Percentiles rank a stretch among this genome's conserved stretches.
phyloP scores from a whole-genome alignment of 2,113 vertebrate species.

The Theristicus caerulescens region DNA sequence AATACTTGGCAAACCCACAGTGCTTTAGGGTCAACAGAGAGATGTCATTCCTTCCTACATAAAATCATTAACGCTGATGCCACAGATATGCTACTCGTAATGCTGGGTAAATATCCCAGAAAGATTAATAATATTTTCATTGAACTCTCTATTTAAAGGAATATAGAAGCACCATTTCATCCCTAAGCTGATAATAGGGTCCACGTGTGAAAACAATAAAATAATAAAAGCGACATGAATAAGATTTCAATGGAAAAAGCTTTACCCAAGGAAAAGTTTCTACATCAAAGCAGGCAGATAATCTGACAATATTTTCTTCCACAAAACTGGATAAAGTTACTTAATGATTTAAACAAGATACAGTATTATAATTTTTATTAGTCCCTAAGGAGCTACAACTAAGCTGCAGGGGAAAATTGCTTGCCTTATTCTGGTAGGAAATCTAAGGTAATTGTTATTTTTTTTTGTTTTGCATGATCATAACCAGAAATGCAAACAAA shows the following conservation, averaged over 20 bases:
- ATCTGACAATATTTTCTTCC: conserved; percentile 54
- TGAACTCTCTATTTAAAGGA: conserved; percentile 38
- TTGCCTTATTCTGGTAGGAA: not conserved
- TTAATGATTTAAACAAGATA: conserved; percentile 58
- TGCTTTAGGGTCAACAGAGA: conserved; percentile 29
- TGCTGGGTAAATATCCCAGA: conserved; percentile 54
- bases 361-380: conserved; percentile 44
- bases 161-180: conserved; percentile 44
- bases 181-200: conserved; percentile 58
- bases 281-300: conserved; percentile 62
- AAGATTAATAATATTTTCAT: conserved; percentile 69
- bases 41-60: conserved; percentile 54
- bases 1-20: conserved; percentile 48
- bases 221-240: conserved; percentile 50
- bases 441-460: not conserved
- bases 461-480: not conserved
- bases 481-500: not conserved
- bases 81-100: conserved; percentile 42
- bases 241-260: conserved; percentile 38
- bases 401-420: not conserved
- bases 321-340: conserved; percentile 42
- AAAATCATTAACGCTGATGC: conserved; percentile 63
- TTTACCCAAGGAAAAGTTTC: conserved; percentile 33
- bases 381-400: conserved; percentile 4
- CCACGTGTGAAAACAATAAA: conserved; percentile 67